Evolutionary conservation across 1,140 invertebrate species (phyloP).

Genomic region (Kradibia gibbosae): DNA sequence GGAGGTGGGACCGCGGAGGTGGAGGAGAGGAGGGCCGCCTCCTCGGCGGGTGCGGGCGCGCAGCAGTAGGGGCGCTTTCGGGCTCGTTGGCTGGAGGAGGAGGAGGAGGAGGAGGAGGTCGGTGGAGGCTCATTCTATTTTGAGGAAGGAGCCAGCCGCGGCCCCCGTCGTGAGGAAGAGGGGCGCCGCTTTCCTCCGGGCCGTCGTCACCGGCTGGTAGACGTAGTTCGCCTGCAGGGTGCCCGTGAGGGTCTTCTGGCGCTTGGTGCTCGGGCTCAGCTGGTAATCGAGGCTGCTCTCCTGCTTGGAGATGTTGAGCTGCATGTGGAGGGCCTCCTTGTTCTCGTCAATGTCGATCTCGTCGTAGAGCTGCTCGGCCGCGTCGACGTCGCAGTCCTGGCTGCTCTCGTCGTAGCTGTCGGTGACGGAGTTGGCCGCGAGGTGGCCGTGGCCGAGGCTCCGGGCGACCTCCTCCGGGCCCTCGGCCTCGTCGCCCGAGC

Average conservation of each 20-base stretch:
- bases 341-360: conserved; percentile 74
- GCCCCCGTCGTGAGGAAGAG: conserved; percentile 61
- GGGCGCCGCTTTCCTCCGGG: conserved; percentile 67
- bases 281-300: conserved; percentile 60
- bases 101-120: not conserved
- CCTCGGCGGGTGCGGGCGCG: too few species aligned
- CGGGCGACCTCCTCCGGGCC: conserved; percentile 66
- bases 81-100: too few species aligned
- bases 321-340: conserved; percentile 69
- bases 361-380: conserved; percentile 72
- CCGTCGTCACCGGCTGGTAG: conserved; percentile 67
- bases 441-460: conserved; percentile 62
- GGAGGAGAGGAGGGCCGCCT: not conserved
- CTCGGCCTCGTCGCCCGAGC: conserved; percentile 65
- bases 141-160: conserved; percentile 61
- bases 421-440: conserved; percentile 72
- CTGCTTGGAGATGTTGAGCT: conserved; percentile 63
- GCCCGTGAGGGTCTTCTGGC: conserved; percentile 65
- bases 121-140: conserved; percentile 62
- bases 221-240: conserved; percentile 70
- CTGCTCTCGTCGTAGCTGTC: conserved; percentile 75
- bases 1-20: not conserved
- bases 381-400: conserved; percentile 74
- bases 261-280: conserved; percentile 60
- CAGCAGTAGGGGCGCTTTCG: too few species aligned